Base-by-base conservation (phyloP, 2,797 vertebrate genomes). In the Microctenopoma steveboyesi region DNA sequence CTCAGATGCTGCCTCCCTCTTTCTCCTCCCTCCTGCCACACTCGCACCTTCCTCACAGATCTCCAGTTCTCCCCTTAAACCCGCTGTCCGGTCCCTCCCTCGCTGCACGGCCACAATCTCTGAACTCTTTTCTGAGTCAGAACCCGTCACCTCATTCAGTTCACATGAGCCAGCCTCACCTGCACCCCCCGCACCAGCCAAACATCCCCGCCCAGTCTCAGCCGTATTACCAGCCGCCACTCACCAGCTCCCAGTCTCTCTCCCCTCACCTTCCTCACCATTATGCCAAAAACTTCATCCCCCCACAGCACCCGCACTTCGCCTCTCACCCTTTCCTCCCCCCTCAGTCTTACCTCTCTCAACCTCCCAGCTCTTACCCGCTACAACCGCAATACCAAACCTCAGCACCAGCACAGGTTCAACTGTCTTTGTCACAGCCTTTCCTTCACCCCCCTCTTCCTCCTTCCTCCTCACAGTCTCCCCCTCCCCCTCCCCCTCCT, bases 201-300 rank as follows among this genome's bases (percentile, higher is more conserved):
- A 74, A 40, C 51, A 64, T 84, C 69, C 68, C 45, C 56, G 33
- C 76, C 0, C 88, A 80, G 64, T 65, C 87, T 2, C 90, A 85
- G 4, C 37, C 81, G 0, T 88, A 89, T 16, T 88, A 85, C 70
- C 87, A 85, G 56, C 84, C 91, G 76, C 91, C 92, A 27, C 78
- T 89, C 92, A 63, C 84, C 57, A 54, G 65, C 93, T 84, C 92
- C 86, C 93, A 77, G 62, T 40, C 88, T 2, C 82, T 86, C 28
- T 64, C 69, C 0, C 79, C 79, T 56, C 85, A 83, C 60, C 68
- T 85, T 4, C n/a, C 80, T 2, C 88, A 78, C 49, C 85, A 81
- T 2, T 87, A 82, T 3, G 5, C 85, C 76, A 89, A 88, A 57
- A 27, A 82, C 54, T 89, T 82, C 83, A 89, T 76, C 84, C 80